Evolutionary conservation across 1,140 invertebrate species (phyloP).

Genomic region (Scaptomyza montana): DNA sequence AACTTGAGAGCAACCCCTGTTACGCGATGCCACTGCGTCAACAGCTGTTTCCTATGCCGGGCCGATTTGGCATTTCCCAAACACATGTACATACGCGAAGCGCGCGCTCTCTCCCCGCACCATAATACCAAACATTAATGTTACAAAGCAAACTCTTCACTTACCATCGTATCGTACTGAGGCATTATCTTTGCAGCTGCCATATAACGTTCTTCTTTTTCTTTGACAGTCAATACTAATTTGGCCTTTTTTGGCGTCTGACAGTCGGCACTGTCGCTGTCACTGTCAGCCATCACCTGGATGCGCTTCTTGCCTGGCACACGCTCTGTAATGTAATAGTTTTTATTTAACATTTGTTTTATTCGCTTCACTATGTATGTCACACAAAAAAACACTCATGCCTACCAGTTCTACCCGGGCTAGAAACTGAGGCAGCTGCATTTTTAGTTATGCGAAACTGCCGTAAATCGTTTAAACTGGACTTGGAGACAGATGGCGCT

Average conservation of each 20-base stretch:
- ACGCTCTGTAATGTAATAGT: conserved; percentile 58
- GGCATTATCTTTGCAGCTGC: conserved; percentile 76
- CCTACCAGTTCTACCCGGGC: conserved; percentile 66
- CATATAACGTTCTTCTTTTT: conserved; percentile 80
- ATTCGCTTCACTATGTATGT: not conserved
- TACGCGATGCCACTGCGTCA: conserved; percentile 40
- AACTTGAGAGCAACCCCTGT: conserved; percentile 2
- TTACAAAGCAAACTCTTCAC: conserved; percentile 12
- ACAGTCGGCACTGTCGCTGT: conserved; percentile 69
- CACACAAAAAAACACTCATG: conserved; percentile 21
- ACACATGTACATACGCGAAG: conserved; percentile 45
- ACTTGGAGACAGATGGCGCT: conserved; percentile 59
- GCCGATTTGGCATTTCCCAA: conserved; percentile 63
- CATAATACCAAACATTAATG: not conserved
- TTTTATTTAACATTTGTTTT: not conserved
- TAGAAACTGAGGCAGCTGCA: conserved; percentile 35
- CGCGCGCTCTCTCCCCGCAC: conserved; percentile 22
- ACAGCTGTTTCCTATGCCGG: conserved; percentile 68
- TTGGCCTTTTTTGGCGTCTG: conserved; percentile 71
- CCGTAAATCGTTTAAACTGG: conserved; percentile 72
- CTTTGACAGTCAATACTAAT: conserved; percentile 67
- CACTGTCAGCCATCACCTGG: conserved; percentile 77
- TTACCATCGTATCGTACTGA: conserved; percentile 81
- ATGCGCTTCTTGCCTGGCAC: conserved; percentile 81
- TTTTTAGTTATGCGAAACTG: conserved; percentile 82